Conservation (phyloP, 2,797 vertebrate species). For the Sarcophilus harrisii region DNA sequence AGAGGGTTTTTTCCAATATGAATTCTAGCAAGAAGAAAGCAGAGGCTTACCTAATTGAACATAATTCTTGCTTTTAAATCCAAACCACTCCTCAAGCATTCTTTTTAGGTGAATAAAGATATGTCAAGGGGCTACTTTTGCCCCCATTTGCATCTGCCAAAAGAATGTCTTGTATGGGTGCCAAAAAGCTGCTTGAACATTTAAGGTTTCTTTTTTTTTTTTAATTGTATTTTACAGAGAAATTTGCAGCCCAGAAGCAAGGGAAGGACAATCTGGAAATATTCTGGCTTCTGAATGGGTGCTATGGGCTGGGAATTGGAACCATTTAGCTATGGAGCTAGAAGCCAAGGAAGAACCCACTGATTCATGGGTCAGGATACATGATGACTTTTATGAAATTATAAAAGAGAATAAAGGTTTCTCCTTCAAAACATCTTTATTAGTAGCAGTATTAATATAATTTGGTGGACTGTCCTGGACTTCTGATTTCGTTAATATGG, state of each 20-base stretch:
- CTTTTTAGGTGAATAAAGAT: slow-evolving; percentile 76
- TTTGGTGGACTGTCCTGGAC: background rate
- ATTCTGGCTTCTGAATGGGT: background rate
- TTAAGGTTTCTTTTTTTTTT: background rate
- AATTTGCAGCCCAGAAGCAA: background rate
- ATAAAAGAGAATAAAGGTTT: background rate
- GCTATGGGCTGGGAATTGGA: background rate
- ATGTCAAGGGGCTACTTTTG: slow-evolving; percentile 67
- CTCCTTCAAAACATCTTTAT: background rate
- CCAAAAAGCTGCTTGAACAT: slow-evolving; percentile 63
- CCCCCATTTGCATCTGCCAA: slow-evolving; percentile 64
- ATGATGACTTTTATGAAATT: background rate
- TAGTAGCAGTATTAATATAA: background rate
- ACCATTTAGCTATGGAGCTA: background rate
- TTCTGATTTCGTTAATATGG: background rate
- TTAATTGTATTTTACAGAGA: background rate
- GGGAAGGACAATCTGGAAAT: background rate
- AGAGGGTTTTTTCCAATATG: background rate
- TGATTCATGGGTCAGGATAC: background rate
- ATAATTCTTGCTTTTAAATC: slow-evolving; percentile 43
- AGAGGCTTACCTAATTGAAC: slow-evolving; percentile 42
- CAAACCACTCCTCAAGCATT: slow-evolving; percentile 44
- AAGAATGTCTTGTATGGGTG: slow-evolving; percentile 73
- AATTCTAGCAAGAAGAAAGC: slow-evolving; percentile 51
- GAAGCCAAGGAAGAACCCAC: background rate